Conservation (phyloP, 1,140 invertebrate genomes). For the Drosophila arizonae region DNA sequence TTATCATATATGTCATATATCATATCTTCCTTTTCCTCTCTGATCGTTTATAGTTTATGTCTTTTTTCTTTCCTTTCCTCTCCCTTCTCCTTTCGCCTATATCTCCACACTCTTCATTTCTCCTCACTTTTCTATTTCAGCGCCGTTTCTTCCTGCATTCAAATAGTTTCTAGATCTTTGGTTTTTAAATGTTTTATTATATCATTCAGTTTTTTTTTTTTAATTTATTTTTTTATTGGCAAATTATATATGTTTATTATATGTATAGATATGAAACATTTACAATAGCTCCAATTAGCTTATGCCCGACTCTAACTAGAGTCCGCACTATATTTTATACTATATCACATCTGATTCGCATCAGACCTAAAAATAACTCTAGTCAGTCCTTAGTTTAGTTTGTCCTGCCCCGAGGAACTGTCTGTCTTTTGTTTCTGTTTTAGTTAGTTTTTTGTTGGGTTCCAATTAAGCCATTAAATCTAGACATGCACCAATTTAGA, state of each 20-base stretch:
- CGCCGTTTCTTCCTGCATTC: background rate
- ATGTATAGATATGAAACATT: background rate
- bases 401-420: background rate
- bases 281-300: background rate
- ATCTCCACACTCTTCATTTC: no score
- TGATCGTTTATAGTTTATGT: no score
- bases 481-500: constrained; percentile 80
- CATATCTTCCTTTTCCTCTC: no score
- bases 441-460: background rate
- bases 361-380: background rate
- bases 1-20: no score
- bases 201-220: no score
- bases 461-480: constrained; percentile 78
- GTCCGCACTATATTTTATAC: no score
- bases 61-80: no score
- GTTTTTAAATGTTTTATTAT: background rate
- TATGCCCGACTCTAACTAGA: background rate
- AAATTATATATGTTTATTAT: background rate
- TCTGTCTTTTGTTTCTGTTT: background rate
- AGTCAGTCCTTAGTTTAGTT: background rate
- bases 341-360: background rate
- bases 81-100: no score
- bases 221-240: no score
- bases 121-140: no score
- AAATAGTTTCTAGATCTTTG: background rate